A percentile compares a stretch with the other conserved stretches of the same genome.
Conservation (phyloP, 2,113 vertebrate genomes). For the Lontra canadensis region DNA sequence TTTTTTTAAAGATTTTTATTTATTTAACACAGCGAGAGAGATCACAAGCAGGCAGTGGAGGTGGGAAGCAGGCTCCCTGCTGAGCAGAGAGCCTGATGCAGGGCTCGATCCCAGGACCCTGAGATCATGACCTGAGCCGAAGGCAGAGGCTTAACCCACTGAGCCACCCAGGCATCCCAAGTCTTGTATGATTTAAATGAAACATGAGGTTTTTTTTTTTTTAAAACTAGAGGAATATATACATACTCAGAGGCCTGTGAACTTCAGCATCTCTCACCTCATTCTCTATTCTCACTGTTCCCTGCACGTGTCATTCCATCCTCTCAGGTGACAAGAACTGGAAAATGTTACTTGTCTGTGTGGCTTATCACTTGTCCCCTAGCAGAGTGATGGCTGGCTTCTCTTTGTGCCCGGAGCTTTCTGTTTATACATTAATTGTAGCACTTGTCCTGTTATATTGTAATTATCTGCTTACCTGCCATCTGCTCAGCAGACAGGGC, state of each 20-base stretch:
- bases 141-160: too few species aligned
- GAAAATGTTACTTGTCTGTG: not conserved
- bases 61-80: too few species aligned
- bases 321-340: not conserved
- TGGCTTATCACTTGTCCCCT: not conserved
- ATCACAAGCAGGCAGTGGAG: too few species aligned
- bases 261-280: not conserved
- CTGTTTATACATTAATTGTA: constrained; percentile 41
- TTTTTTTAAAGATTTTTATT: too few species aligned
- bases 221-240: not conserved
- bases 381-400: not conserved
- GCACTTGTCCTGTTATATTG: not conserved
- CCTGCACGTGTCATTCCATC: not conserved
- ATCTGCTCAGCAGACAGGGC: not conserved
- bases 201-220: not conserved
- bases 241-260: not conserved
- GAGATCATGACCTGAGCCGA: too few species aligned
- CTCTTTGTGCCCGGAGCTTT: constrained; percentile 15
- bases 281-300: not conserved
- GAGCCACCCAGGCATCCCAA: not conserved
- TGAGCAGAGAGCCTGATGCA: too few species aligned
- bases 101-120: too few species aligned
- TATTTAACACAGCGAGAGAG: too few species aligned
- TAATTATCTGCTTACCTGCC: constrained; percentile 34
- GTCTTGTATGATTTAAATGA: not conserved